phyloP scores from a whole-genome alignment of 2,797 vertebrate species.

The Falco biarmicus region DNA sequence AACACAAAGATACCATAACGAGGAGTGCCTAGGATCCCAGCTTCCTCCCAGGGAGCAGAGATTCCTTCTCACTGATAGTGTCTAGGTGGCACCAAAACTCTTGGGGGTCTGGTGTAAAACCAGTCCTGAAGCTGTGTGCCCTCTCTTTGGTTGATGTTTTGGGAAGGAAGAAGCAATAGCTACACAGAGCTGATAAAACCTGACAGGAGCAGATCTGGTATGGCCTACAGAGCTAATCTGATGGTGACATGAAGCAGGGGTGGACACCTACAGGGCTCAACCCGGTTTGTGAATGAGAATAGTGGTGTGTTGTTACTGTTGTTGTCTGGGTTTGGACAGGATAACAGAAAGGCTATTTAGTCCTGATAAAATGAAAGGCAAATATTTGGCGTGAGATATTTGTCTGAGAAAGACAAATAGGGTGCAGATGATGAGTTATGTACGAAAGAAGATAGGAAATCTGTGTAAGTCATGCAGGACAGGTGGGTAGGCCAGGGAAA shows the following conservation, averaged over 20 bases:
- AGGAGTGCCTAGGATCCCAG: not conserved
- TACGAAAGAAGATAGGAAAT: constrained; percentile 37
- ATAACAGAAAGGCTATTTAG: constrained; percentile 17
- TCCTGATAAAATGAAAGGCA: constrained; percentile 30
- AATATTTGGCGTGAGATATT: constrained; percentile 50
- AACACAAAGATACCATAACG: not conserved
- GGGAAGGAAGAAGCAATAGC: not conserved
- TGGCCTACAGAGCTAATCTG: not conserved
- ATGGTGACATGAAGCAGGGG: not conserved
- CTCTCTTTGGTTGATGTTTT: not conserved
- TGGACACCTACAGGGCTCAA: not conserved
- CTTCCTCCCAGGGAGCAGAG: not conserved
- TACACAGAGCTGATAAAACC: not conserved
- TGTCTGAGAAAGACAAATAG: constrained; percentile 51
- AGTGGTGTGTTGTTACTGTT: not conserved
- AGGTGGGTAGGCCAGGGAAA: not conserved
- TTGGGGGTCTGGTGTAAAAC: not conserved
- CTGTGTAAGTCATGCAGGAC: not conserved
- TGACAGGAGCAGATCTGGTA: not conserved
- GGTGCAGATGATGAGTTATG: not conserved
- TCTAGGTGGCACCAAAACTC: not conserved
- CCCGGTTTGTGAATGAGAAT: not conserved
- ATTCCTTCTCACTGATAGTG: not conserved
- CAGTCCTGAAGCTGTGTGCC: not conserved
- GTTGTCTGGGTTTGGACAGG: not conserved